Percentiles rank a stretch among this genome's conserved stretches.
Conservation (phyloP, 2,888 invertebrate genomes). For the Dendrolimus pini region DNA sequence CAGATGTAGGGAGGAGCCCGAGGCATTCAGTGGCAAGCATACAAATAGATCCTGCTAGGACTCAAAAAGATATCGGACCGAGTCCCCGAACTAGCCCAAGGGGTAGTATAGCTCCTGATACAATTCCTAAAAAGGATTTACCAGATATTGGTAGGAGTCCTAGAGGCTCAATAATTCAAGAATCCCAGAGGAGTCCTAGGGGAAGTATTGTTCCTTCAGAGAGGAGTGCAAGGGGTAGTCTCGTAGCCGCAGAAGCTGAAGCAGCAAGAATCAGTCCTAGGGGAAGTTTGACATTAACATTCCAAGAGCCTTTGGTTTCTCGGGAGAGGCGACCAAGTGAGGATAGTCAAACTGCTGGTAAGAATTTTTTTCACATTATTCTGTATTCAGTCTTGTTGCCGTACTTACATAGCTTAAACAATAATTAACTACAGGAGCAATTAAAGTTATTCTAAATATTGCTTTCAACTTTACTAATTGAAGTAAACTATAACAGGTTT, state of each 20-base stretch:
- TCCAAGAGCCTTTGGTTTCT: slow-evolving; percentile 76
- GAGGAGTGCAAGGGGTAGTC: slow-evolving; percentile 60
- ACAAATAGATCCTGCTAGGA: slow-evolving; percentile 58
- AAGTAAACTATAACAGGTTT: too few species aligned
- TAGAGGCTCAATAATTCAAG: slow-evolving; percentile 77
- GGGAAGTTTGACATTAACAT: slow-evolving; percentile 78
- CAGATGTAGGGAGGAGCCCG: slow-evolving; percentile 77
- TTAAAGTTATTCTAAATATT: too few species aligned
- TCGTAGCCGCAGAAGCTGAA: slow-evolving; percentile 54
- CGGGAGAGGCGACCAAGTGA: slow-evolving; percentile 77
- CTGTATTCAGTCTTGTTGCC: too few species aligned
- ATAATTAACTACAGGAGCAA: too few species aligned
- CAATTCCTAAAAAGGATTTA: slow-evolving; percentile 60
- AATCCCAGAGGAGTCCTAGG: slow-evolving; percentile 76
- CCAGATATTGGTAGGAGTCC: slow-evolving; percentile 68
- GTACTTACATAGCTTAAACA: too few species aligned
- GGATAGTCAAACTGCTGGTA: slow-evolving; percentile 74
- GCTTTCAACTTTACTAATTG: too few species aligned
- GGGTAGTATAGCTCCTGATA: slow-evolving; percentile 70
- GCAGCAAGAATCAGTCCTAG: slow-evolving; percentile 69
- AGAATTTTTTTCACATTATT: slow-evolving; percentile 13
- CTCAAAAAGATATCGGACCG: slow-evolving; percentile 67
- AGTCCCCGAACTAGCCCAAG: slow-evolving; percentile 76
- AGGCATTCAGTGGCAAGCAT: slow-evolving; percentile 75
- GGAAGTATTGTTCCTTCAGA: slow-evolving; percentile 78